phyloP scores from a whole-genome alignment of 2,797 vertebrate genomes.

The Platalea minor region DNA sequence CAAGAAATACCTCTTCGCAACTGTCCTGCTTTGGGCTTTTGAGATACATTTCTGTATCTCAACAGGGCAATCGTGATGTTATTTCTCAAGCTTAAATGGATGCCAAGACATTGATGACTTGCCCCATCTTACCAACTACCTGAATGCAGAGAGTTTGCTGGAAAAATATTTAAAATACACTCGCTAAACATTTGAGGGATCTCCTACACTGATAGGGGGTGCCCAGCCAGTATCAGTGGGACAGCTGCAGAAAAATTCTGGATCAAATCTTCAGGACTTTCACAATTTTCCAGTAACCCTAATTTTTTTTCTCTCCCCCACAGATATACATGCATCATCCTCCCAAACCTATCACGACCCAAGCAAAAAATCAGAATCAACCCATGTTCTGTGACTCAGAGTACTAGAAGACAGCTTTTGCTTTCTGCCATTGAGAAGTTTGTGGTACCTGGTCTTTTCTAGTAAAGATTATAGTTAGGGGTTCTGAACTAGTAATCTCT shows the following conservation, averaged over 20 bases:
- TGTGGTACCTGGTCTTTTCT: not conserved
- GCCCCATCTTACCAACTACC: not conserved
- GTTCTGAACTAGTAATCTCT: not conserved
- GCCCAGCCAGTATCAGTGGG: not conserved
- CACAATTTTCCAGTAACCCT: not conserved
- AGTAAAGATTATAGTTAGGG: not conserved
- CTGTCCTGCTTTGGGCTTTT: constrained; percentile 45
- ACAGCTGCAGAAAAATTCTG: not conserved
- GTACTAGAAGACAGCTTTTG: not conserved
- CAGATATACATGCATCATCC: rapidly evolving
- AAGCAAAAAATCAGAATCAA: not conserved
- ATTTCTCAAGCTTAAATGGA: not conserved
- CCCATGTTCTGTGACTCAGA: not conserved
- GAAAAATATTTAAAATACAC: not conserved
- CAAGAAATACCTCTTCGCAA: constrained; percentile 63
- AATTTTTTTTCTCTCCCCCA: not conserved
- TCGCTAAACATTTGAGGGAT: not conserved
- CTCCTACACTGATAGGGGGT: not conserved
- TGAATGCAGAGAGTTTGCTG: not conserved
- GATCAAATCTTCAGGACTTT: not conserved
- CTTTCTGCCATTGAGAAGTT: not conserved
- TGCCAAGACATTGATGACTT: not conserved
- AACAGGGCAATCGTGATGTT: not conserved
- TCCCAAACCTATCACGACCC: not conserved
- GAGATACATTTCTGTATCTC: constrained; percentile 39